phyloP scores from a whole-genome alignment of 2,113 vertebrate species.

The Spermophilus dauricus region DNA sequence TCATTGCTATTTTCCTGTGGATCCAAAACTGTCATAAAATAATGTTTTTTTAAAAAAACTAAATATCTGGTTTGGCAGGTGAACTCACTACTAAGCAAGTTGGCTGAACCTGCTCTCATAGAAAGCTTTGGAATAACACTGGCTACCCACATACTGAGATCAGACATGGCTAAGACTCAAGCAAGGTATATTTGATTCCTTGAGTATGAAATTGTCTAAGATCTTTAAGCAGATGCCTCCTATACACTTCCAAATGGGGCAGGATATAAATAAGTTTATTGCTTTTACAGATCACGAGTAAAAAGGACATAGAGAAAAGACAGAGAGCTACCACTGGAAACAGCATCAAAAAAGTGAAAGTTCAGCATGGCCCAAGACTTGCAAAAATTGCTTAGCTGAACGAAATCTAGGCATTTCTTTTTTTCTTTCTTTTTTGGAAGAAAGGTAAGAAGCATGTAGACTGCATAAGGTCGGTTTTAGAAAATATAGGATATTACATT shows the following conservation, averaged over 20 bases:
- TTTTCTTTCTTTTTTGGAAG: neutral
- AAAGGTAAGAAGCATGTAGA: neutral
- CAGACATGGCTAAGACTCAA: neutral
- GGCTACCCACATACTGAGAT: neutral
- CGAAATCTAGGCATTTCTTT: neutral
- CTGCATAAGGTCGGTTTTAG: neutral
- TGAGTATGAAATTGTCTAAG: neutral
- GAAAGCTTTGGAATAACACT: neutral
- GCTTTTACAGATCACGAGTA: conserved; percentile 24
- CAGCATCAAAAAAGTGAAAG: conserved; percentile 21
- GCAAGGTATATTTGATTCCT: neutral
- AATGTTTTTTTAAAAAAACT: neutral
- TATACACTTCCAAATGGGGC: neutral
- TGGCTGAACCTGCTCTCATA: neutral
- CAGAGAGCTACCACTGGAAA: conserved; percentile 28
- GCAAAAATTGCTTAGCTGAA: conserved; percentile 16
- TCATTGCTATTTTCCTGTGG: neutral
- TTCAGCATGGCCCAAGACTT: neutral
- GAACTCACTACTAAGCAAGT: neutral
- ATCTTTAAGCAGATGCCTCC: conserved; percentile 12
- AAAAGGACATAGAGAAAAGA: neutral
- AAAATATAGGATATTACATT: neutral
- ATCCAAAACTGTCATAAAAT: neutral
- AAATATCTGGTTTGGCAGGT: conserved; percentile 19
- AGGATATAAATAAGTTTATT: conserved; percentile 40